Conservation (phyloP, 2,113 vertebrate genomes). For the Craseonycteris thonglongyai region DNA sequence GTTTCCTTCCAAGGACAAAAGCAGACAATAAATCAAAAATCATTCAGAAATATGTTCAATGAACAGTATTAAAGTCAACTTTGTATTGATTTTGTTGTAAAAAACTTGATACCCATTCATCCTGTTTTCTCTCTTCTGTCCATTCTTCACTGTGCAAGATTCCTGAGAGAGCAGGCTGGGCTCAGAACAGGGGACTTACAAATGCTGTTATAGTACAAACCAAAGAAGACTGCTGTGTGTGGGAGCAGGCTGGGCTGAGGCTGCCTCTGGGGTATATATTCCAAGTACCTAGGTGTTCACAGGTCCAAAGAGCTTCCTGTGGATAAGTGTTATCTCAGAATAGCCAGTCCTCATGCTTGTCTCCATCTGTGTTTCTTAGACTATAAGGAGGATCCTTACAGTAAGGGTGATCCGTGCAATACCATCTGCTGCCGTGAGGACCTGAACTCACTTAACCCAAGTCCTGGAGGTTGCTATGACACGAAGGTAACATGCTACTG, state of each 20-base stretch:
- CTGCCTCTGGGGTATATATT: too few species aligned
- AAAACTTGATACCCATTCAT: not conserved
- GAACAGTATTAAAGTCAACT: not conserved
- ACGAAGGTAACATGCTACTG: slow-evolving; percentile 83
- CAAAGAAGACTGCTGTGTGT: not conserved
- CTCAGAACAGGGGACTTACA: not conserved
- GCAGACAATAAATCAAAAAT: slow-evolving; percentile 7
- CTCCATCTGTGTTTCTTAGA: slow-evolving; percentile 74
- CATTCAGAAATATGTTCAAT: not conserved
- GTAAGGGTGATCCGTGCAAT: slow-evolving; percentile 86
- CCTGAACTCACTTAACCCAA: slow-evolving; percentile 78
- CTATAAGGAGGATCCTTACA: slow-evolving; percentile 87
- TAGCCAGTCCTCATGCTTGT: not conserved
- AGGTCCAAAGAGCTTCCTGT: not conserved
- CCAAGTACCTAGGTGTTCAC: not conserved
- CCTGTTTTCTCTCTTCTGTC: not conserved
- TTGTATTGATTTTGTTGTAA: not conserved
- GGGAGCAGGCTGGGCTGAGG: not conserved
- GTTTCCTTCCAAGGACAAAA: slow-evolving; percentile 1
- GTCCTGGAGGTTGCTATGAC: slow-evolving; percentile 90
- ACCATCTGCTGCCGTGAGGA: slow-evolving; percentile 93
- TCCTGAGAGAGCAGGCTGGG: not conserved
- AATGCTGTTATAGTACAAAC: not conserved
- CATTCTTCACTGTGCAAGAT: not conserved
- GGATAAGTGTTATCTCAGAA: not conserved